Base-by-base conservation (phyloP, 30 jellyfish, hydroid and myxozoan species). In the Aurelia aurita region DNA sequence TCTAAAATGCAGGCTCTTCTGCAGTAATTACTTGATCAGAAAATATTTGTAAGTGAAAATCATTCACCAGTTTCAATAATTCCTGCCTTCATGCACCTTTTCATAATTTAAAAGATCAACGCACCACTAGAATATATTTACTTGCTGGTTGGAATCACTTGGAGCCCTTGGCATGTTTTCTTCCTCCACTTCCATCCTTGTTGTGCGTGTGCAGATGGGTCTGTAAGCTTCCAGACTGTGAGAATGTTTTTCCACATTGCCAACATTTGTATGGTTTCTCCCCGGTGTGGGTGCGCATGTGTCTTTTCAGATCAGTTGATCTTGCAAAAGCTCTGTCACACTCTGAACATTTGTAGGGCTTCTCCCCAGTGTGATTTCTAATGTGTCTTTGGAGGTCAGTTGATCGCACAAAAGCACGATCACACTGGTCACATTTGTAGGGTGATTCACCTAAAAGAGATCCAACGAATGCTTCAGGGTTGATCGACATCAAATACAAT, bases 211-310 rank as follows among this genome's bases (percentile, higher is more conserved):
- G 97, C 43, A 82, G 80, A 68, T 90, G 97, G 5, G 95, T 82
- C 69, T 90, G 97, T 25, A 90, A 84, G 69, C 95, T 90, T 12
- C 97, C 95, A 1, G 97, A 90, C 85, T 90, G 95, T 29, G 97
- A 82, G 31, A 90, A 90, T 7, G 95, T 90, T 57, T 90, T 90
- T 23, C 97, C 97, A 44, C 97, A 90, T 70, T 82, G 95, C 95
- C 95, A 82, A 67, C 97, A 90, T 58, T 90, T 82, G 79, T 82
- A 92, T 3, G 98, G 98, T 57, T 92, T 92, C 55, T 92, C 98
- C 3, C 98, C 99, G 13, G 99, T 95, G 66, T 95, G 99, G 35
- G 99, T 95, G 9, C 99, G 90, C 99, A 95, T 95, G 83, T 95
- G 99, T 26, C 99, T 63, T 62, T 95, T 95, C 43, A 95, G 69